Conservation (phyloP, 2,888 invertebrate genomes). For the Papilio demoleus region DNA sequence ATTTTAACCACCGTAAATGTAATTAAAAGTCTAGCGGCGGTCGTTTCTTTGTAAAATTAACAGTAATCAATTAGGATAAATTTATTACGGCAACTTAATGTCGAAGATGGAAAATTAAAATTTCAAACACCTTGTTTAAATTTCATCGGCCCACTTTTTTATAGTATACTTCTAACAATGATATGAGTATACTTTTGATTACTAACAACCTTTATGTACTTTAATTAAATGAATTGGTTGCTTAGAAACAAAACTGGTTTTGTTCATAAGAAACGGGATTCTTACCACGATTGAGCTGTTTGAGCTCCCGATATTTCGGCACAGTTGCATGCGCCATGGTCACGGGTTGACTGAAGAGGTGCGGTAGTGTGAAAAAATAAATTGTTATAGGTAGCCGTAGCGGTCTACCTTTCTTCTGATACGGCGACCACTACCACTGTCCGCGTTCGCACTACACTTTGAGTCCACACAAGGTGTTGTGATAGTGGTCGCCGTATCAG, state of each 20-base stretch:
- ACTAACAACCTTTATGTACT: not conserved
- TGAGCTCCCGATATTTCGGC: too few species aligned
- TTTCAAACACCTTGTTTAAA: constrained; percentile 64
- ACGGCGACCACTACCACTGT: too few species aligned
- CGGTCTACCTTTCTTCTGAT: too few species aligned
- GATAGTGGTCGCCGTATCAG: too few species aligned
- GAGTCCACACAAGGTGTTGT: too few species aligned
- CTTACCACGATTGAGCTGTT: too few species aligned
- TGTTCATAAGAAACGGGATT: too few species aligned
- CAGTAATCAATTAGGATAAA: constrained; percentile 75
- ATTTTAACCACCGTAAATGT: constrained; percentile 69
- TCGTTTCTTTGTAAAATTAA: constrained; percentile 67
- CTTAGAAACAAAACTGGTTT: not conserved
- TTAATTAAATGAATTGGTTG: not conserved
- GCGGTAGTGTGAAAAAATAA: too few species aligned
- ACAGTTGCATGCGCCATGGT: too few species aligned
- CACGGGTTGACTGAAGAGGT: too few species aligned
- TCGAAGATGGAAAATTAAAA: constrained; percentile 56
- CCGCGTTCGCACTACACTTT: too few species aligned
- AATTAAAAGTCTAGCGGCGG: constrained; percentile 71
- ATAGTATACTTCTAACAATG: not conserved
- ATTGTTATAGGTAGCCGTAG: too few species aligned
- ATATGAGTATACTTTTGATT: constrained; percentile 6
- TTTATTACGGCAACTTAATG: constrained; percentile 58
- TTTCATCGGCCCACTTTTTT: constrained; percentile 48